Evolutionary conservation across 53 echinoderm and acorn worm genomes (phyloP), one percentile per base, ranked within the genome.

Genomic region (Crossaster papposus): DNA sequence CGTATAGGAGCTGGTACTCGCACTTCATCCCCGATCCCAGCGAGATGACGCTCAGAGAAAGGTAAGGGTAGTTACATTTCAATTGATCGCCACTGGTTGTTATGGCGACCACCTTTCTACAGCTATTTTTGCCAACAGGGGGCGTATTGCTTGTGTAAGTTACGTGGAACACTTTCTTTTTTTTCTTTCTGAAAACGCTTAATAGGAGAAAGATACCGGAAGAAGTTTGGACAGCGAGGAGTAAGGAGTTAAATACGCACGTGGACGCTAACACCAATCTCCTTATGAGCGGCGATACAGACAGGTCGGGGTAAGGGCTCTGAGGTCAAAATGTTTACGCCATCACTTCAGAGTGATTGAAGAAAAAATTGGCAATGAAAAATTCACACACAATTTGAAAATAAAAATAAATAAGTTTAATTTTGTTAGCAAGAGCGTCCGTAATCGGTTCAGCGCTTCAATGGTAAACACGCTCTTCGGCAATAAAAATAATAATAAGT

Each of bases 1-100:
- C 97, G 14, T 97, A 93, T 70, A 88, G 94, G 58, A 82, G 77
- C 44, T 97, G 97, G 97, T 95, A 90, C 73, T 90, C 91, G n/a
- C 88, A 94, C 51, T 95, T 97, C 72, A 72, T 95, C 4, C 68
- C 91, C 14, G 94, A 95, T 50, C 92, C 95, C 2, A 76, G 64
- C 20, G 90, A 94, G 13, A 94, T 96, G 94, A 53, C 91, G 35
- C 92, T 91, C 17, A 81, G 88, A 77, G 93, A 89, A 76, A 95
- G 92, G 96, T 96, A 93, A 74, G 86, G 44, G 30, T 50, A 26
- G 31, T 11, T 0, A 34, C 8, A 10, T 34, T 35, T 51, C 13
- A 14, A 10, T 4, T 77, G 7, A 30, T 38, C 79, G 30, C 1
- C 37, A 18, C 2, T 0, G 0, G 36, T 29, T 32, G 58, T 58